These are phyloP conservation scores for Dione juno DNA, from an alignment of 2,888 invertebrate genomes.

Conservation along the genomic window DNA sequence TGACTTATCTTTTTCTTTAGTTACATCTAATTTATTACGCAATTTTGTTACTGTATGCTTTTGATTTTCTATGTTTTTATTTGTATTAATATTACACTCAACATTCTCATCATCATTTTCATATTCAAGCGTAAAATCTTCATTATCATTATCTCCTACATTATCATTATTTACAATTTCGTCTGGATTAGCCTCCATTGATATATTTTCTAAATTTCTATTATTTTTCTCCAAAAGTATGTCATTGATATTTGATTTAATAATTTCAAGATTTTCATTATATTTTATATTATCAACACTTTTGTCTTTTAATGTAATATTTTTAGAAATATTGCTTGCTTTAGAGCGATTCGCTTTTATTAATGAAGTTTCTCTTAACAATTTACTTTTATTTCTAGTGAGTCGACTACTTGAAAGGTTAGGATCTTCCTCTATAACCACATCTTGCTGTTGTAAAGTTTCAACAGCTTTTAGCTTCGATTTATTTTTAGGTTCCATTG, in stretches of 20 bases:
- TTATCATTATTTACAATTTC: slow-evolving; percentile 36
- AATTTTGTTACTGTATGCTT: not conserved
- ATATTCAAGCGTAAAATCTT: slow-evolving; percentile 45
- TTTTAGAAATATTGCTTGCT: slow-evolving; percentile 10
- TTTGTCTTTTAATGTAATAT: not conserved
- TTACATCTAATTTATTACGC: not conserved
- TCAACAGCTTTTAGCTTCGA: slow-evolving; percentile 40
- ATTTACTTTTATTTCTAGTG: slow-evolving; percentile 33
- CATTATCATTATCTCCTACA: slow-evolving; percentile 39
- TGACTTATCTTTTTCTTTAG: not conserved
- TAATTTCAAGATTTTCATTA: slow-evolving; percentile 1
- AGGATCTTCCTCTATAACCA: not conserved
- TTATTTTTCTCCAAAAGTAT: not conserved
- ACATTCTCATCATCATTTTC: slow-evolving; percentile 39
- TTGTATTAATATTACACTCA: not conserved
- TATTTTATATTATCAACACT: not conserved
- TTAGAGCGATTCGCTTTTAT: slow-evolving; percentile 12
- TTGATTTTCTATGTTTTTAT: slow-evolving; percentile 16
- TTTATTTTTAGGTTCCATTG: slow-evolving; percentile 49
- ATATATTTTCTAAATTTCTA: not conserved
- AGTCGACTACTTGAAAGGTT: slow-evolving; percentile 22
- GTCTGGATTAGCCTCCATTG: slow-evolving; percentile 17
- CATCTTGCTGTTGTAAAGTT: not conserved
- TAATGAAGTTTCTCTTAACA: slow-evolving; percentile 24
- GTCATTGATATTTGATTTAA: not conserved